phyloP scores from a whole-genome alignment of 2,888 invertebrate species.

The Prionchulus punctatus region DNA sequence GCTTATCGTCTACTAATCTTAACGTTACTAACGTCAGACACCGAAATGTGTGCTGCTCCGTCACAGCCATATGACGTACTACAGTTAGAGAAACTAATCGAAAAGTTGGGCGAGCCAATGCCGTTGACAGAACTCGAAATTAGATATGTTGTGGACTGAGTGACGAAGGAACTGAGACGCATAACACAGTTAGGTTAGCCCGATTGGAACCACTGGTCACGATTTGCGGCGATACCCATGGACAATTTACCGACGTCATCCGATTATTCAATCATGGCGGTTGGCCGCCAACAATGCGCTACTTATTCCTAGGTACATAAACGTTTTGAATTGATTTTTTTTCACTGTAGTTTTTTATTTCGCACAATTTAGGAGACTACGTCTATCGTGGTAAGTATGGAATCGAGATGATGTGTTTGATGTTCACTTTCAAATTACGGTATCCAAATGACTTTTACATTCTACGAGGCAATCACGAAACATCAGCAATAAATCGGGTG shows the following conservation, averaged over 20 bases:
- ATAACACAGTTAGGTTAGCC: too few relatives aligned
- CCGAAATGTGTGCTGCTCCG: too few relatives aligned
- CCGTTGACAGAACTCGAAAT: too few relatives aligned
- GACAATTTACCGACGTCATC: background rate
- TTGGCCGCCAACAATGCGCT: background rate
- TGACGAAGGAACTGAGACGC: too few relatives aligned
- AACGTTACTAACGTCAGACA: too few relatives aligned
- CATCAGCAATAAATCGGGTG: background rate
- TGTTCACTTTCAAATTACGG: background rate
- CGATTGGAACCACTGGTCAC: background rate
- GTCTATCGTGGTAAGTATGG: background rate
- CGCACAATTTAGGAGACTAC: background rate
- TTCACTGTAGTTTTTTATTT: background rate
- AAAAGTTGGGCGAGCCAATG: too few relatives aligned
- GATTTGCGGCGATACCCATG: slow-evolving; percentile 1
- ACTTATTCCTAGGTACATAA: background rate
- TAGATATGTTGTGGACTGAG: too few relatives aligned
- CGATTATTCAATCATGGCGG: background rate
- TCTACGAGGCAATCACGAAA: background rate
- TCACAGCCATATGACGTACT: too few relatives aligned
- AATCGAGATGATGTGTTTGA: background rate
- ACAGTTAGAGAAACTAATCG: too few relatives aligned
- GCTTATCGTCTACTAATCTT: too few relatives aligned
- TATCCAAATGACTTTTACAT: background rate
- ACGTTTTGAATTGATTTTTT: too few relatives aligned